Evolutionary conservation across 37 sponge, comb jelly and placozoan genomes (phyloP).

Genomic region (Hormiphora californensis): DNA sequence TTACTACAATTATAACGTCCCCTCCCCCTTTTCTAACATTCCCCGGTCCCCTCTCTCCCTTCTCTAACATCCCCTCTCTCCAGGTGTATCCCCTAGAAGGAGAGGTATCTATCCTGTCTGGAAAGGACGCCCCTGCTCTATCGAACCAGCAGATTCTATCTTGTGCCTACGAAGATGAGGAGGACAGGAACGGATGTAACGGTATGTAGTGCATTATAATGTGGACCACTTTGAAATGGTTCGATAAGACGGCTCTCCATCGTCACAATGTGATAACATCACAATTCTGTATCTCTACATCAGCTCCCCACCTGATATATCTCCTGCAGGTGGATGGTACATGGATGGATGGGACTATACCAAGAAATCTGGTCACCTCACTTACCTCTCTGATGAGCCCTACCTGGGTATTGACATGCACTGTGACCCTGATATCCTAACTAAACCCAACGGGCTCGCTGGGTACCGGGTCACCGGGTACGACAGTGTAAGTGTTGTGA

Average conservation of each 20-base stretch:
- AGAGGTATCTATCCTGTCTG: background rate
- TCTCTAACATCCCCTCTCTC: background rate
- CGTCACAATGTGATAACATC: too few relatives aligned
- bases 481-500: conserved; percentile 1
- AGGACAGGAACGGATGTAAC: conserved; percentile 29
- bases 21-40: too few relatives aligned
- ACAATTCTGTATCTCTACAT: too few relatives aligned
- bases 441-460: conserved; percentile 16
- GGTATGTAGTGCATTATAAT: background rate
- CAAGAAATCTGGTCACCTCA: background rate
- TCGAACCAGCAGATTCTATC: conserved; percentile 20
- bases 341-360: conserved; percentile 25
- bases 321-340: conserved; percentile 56
- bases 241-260: too few relatives aligned
- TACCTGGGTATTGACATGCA: conserved; percentile 42
- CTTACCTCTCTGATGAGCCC: background rate
- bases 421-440: conserved; percentile 11
- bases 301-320: too few relatives aligned
- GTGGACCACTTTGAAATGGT: too few relatives aligned
- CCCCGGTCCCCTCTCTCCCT: too few relatives aligned
- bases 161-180: conserved; percentile 31
- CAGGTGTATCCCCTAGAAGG: conserved; percentile 8
- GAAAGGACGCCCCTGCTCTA: background rate
- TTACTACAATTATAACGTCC: too few relatives aligned
- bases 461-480: conserved; percentile 25